A percentile compares a stretch with the other conserved stretches of the same genome.
These are phyloP conservation scores for Pogoniulus pusillus DNA, from an alignment of 2,797 vertebrate species.

Conservation along the genomic window DNA sequence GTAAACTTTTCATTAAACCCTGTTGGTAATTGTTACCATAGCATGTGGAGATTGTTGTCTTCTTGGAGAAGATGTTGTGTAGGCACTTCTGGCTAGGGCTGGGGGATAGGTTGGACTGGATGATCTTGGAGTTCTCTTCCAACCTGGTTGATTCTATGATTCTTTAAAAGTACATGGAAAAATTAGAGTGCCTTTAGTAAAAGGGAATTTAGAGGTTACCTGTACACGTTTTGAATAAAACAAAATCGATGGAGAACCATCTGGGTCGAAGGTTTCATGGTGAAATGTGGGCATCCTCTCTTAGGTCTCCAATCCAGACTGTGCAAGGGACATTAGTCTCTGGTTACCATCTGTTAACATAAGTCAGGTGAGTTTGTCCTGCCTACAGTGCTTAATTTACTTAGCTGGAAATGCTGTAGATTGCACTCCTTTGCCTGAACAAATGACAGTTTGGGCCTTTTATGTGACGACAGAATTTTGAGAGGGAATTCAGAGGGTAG, in stretches of 20 bases:
- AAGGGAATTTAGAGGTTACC: not conserved
- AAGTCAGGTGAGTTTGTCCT: not conserved
- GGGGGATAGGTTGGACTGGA: too few species aligned
- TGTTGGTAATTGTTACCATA: not conserved
- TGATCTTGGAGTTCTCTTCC: too few species aligned
- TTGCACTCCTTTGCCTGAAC: not conserved
- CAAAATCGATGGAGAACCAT: not conserved
- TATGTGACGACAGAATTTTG: not conserved
- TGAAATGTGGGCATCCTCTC: slow-evolving; percentile 10
- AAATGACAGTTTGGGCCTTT: not conserved
- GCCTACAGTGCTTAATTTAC: not conserved
- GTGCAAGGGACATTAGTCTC: not conserved
- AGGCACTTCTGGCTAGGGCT: too few species aligned
- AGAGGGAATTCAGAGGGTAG: not conserved
- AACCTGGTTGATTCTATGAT: too few species aligned
- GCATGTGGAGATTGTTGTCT: not conserved
- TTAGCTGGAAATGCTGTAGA: not conserved
- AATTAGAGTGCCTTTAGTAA: not conserved
- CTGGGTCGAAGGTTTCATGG: not conserved
- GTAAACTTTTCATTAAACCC: slow-evolving; percentile 16
- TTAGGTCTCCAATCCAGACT: not conserved
- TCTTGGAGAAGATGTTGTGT: not conserved
- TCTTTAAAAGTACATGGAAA: not conserved
- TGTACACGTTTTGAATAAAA: not conserved
- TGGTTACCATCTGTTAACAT: not conserved